Base-by-base conservation (phyloP, 2,113 vertebrate species). In the Cinclus mexicanus region DNA sequence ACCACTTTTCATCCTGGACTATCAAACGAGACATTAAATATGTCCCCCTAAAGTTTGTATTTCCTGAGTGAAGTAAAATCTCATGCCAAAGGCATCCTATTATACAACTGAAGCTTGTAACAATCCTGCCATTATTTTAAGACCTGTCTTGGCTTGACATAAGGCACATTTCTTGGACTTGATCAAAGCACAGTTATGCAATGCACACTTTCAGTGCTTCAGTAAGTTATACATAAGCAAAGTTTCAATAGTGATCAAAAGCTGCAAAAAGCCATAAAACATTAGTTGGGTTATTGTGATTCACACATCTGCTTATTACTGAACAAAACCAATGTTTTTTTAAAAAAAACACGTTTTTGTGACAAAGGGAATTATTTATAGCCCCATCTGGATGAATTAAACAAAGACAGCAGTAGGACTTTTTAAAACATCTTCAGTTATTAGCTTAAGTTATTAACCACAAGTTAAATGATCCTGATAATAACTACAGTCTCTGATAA, bases 81-180 rank as follows among this genome's bases (percentile, higher is more conserved):
- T 85, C 77, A 90, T 39, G 94, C 20, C 42, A 86, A 67, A 96
- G 65, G 69, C 71, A 76, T 84, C 80, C 87, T 29, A 6, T 75
- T 69, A 79, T 42, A 71, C 29, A 81, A 59, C 33, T 59, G 47
- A 95, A 83, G 26, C 63, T 59, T 0, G 0, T 53, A 69, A 67
- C 24, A 74, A 83, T 95, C 82, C 82, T 10, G 9, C 94, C 64
- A 83, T 59, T 57, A 49, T 86, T 90, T 81, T 50, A 83, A 93
- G 89, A 90, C 70, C 57, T 87, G 88, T 93, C 69, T 93, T 97
- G 96, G 95, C 91, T 97, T 97, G 95, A 98, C 95, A 98, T 95
- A 97, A 98, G 98, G 98, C 98, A 98, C 97, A 13, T 98, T 98
- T 98, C 98, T 98, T 98, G 97, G 96, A 95, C 91, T 97, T 97